phyloP scores from a whole-genome alignment of 2,797 vertebrate species.

The Antennarius maculatus region DNA sequence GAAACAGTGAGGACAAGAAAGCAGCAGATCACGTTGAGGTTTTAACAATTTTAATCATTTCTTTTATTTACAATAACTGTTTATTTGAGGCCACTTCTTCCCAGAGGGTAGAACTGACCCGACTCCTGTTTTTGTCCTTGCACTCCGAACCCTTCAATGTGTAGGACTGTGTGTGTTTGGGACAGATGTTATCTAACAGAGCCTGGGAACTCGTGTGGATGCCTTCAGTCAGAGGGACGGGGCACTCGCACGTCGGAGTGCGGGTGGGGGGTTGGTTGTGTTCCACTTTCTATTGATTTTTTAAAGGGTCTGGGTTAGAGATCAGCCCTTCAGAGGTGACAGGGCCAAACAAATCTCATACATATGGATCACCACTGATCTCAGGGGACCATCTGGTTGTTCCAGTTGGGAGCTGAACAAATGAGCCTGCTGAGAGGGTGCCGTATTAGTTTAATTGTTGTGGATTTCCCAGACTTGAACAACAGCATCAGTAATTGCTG shows the following conservation, averaged over 20 bases:
- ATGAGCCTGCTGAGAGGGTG: slow-evolving; percentile 61
- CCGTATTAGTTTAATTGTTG: slow-evolving; percentile 66
- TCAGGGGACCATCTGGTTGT: slow-evolving; percentile 75
- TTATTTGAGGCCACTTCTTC: neutral
- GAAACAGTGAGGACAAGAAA: neutral
- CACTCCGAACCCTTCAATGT: slow-evolving; percentile 27
- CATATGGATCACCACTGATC: slow-evolving; percentile 68
- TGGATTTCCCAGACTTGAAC: slow-evolving; percentile 65
- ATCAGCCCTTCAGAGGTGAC: slow-evolving; percentile 67
- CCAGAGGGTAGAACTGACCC: slow-evolving; percentile 25
- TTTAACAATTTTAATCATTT: neutral
- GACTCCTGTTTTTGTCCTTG: slow-evolving; percentile 54
- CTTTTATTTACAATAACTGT: slow-evolving; percentile 14
- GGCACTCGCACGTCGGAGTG: slow-evolving; percentile 44
- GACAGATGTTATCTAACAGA: slow-evolving; percentile 73
- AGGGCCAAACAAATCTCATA: slow-evolving; percentile 77
- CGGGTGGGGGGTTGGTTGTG: slow-evolving; percentile 45
- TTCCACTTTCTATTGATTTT: slow-evolving; percentile 70
- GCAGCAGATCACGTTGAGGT: neutral
- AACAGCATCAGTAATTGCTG: slow-evolving; percentile 13
- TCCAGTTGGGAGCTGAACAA: slow-evolving; percentile 69
- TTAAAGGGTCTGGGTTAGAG: slow-evolving; percentile 70
- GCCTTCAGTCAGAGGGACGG: slow-evolving; percentile 52
- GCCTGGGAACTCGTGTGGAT: slow-evolving; percentile 69
- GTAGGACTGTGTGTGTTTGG: slow-evolving; percentile 17